phyloP scores from a whole-genome alignment of 2,797 vertebrate genomes.

The Rhinatrema bivittatum region DNA sequence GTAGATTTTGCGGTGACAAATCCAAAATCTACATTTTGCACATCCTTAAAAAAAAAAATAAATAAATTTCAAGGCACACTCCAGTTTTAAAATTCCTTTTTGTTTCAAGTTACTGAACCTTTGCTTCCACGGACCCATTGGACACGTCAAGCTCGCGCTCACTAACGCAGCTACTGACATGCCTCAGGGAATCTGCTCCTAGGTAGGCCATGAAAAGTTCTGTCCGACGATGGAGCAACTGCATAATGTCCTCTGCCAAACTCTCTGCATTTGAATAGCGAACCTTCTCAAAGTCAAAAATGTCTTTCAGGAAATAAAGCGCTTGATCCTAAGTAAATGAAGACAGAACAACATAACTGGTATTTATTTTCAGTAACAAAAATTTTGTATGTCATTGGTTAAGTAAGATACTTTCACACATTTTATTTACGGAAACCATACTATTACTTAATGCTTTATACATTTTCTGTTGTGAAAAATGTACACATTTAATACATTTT shows the following conservation, averaged over 20 bases:
- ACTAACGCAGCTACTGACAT: slow-evolving; percentile 44
- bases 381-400: background rate
- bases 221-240: slow-evolving; percentile 69
- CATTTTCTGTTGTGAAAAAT: too few relatives aligned
- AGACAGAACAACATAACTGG: background rate
- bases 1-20: slow-evolving; percentile 5
- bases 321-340: slow-evolving; percentile 73
- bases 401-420: too few relatives aligned
- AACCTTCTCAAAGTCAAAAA: slow-evolving; percentile 94
- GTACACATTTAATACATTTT: too few relatives aligned
- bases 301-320: slow-evolving; percentile 87
- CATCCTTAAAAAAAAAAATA: too few relatives aligned
- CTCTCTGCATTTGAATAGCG: slow-evolving; percentile 76
- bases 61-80: background rate
- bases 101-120: slow-evolving; percentile 47
- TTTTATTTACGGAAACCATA: too few relatives aligned
- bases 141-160: slow-evolving; percentile 40
- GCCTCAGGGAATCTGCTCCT: slow-evolving; percentile 55
- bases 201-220: slow-evolving; percentile 76
- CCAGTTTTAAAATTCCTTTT: background rate
- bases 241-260: slow-evolving; percentile 79
- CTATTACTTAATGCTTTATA: too few relatives aligned
- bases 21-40: too few relatives aligned
- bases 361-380: background rate
- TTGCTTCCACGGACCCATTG: slow-evolving; percentile 54